A percentile compares a stretch with the other conserved stretches of the same genome.
phyloP scores from a whole-genome alignment of 2,113 vertebrate species.

The Perca flavescens region DNA sequence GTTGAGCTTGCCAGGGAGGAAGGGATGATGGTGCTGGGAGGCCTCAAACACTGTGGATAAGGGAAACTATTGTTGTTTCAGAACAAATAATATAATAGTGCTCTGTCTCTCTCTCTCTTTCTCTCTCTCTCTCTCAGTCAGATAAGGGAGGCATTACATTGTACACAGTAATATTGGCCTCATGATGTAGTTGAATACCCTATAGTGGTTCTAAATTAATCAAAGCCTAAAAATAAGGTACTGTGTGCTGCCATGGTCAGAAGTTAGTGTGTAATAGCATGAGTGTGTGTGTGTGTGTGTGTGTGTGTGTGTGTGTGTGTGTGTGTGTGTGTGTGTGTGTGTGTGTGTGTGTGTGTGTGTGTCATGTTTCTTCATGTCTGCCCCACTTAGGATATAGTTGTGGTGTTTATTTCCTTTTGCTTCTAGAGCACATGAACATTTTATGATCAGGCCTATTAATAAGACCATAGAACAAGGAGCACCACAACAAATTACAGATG shows the following conservation, averaged over 20 bases:
- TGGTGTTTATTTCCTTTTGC: neutral
- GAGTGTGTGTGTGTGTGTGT: neutral
- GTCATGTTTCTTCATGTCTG: neutral
- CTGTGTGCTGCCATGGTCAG: neutral
- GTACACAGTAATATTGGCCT: conserved; percentile 1
- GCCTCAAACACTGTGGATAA: conserved; percentile 72
- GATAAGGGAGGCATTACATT: neutral
- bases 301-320: neutral
- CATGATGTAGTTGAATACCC: conserved; percentile 1
- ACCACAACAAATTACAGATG: neutral
- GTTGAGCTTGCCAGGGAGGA: conserved; percentile 43
- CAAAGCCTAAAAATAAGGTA: neutral
- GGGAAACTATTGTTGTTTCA: conserved; percentile 71
- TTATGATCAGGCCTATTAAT: neutral
- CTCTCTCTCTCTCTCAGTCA: neutral
- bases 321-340: neutral
- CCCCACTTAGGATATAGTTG: neutral
- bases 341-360: neutral
- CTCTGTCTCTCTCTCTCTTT: conserved; percentile 33
- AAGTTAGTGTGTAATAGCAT: neutral
- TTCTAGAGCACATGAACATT: neutral
- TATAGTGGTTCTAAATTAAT: neutral
- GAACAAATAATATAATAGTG: conserved; percentile 61
- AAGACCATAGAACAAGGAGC: neutral
- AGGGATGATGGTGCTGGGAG: conserved; percentile 63